These are phyloP conservation scores for Crematogaster levior DNA, from an alignment of 2,888 invertebrate genomes.

Conservation along the genomic window DNA sequence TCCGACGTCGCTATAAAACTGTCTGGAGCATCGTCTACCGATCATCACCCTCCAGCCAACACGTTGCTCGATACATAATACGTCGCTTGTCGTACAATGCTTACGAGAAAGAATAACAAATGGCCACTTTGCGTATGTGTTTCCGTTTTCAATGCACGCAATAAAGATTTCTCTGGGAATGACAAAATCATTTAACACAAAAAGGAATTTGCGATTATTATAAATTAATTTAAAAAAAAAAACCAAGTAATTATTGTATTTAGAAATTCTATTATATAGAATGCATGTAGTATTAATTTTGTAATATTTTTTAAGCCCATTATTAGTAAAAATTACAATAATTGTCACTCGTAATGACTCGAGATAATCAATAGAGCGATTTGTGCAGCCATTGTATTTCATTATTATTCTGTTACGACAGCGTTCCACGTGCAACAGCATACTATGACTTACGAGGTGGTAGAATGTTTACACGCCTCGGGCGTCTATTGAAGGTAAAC, in stretches of 20 bases:
- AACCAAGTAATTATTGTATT: neutral
- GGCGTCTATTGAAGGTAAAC: conserved; percentile 40
- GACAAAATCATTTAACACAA: neutral
- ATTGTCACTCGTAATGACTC: neutral
- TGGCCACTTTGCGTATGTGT: neutral
- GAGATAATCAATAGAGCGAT: neutral
- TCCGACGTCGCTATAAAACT: conserved; percentile 69
- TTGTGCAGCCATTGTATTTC: neutral
- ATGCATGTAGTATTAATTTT: neutral
- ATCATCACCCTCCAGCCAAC: conserved; percentile 63
- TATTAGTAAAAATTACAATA: neutral
- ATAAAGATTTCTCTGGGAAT: neutral
- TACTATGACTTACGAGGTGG: conserved; percentile 42
- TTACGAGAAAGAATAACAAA: conserved; percentile 62
- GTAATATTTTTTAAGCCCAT: neutral
- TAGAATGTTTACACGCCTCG: conserved; percentile 39
- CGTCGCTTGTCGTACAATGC: conserved; percentile 53
- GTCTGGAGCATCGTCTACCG: conserved; percentile 66
- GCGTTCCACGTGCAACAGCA: neutral
- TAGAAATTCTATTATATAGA: neutral
- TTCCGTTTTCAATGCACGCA: neutral
- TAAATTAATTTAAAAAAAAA: neutral
- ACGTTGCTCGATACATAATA: conserved; percentile 59
- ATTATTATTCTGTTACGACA: conserved; percentile 23
- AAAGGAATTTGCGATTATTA: neutral